A percentile compares a stretch with the other conserved stretches of the same genome.
phyloP scores from a whole-genome alignment of 1,140 invertebrate species.

The Frieseomelitta varia region DNA sequence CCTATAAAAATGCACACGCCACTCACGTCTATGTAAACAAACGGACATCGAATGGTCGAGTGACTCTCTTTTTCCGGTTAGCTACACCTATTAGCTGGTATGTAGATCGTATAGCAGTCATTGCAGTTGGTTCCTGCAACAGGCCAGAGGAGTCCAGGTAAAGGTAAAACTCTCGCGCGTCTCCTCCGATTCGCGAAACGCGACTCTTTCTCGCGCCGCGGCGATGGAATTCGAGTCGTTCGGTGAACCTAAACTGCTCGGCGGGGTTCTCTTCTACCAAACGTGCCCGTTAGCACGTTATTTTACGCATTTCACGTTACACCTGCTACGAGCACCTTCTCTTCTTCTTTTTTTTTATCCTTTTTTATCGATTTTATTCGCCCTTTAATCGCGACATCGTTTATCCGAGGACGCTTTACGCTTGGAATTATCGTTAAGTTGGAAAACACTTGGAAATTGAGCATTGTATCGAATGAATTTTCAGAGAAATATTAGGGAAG shows the following conservation, averaged over 20 bases:
- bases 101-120: constrained; percentile 56
- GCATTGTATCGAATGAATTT: background rate
- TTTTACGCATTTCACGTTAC: constrained; percentile 23
- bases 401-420: no score
- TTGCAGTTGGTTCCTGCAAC: constrained; percentile 42
- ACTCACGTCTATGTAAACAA: constrained; percentile 57
- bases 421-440: background rate
- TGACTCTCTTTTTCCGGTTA: constrained; percentile 59
- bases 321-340: constrained; percentile 11
- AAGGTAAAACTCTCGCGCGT: background rate
- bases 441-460: no score
- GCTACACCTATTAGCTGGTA: constrained; percentile 57
- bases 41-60: constrained; percentile 59
- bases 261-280: constrained; percentile 10
- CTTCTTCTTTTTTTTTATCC: background rate
- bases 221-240: constrained; percentile 46
- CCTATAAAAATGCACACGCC: constrained; percentile 55
- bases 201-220: constrained; percentile 41
- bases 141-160: constrained; percentile 11
- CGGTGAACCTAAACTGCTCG: constrained; percentile 43
- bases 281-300: constrained; percentile 12
- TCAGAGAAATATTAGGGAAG: background rate
- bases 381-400: background rate
- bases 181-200: constrained; percentile 49
- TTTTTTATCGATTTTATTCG: background rate